Evolutionary conservation across 2,888 invertebrate species (phyloP), one percentile per base, ranked within the genome.

Genomic region (Tipula confusa): DNA sequence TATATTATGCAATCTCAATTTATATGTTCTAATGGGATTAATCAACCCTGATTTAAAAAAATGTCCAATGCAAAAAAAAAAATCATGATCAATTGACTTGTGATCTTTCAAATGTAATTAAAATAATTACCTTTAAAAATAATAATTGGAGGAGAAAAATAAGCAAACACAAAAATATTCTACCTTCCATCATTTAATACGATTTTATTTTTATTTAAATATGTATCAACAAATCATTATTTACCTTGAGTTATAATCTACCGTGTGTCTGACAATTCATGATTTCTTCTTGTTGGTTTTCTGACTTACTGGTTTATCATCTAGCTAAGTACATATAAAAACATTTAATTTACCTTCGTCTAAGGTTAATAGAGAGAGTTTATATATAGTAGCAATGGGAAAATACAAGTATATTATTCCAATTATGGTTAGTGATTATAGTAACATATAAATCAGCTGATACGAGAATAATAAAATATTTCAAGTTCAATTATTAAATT

Each of bases 291-390:
- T 64, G 18, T 24, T 24, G 9, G 24, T 64, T 24, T 64, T 24
- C 9, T 64, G 2, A 64, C 64, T 24, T 64, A n/a, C 7, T 15
- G 15, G 15, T 5, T 43, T 64, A 9, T 24, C 64, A 64, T 4
- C 9, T 64, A 24, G 1, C 2, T 24, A 64, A 11, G 9, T 64
- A 64, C 64, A 64, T 64, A 9, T 24, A n/a, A n/a, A n/a, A n/a
- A n/a, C n/a, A 43, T 15, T 43, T 43, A 64, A 24, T 64, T 64
- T 64, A 24, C 64, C 64, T 64, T 64, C 24, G 64, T 64, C 64
- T 64, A 64, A 64, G 64, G 64, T 64, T 64, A 64, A 24, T 64
- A 64, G 64, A 64, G 24, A 64, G 64, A 64, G n/a, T n/a, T n/a
- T n/a, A n/a, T n/a, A 64, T 24, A 64, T 9, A 64, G 24, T 15